Percentiles rank a stretch among this genome's conserved stretches.
Conservation (phyloP, 2,888 invertebrate species). For the Ecdyonurus torrentis region DNA sequence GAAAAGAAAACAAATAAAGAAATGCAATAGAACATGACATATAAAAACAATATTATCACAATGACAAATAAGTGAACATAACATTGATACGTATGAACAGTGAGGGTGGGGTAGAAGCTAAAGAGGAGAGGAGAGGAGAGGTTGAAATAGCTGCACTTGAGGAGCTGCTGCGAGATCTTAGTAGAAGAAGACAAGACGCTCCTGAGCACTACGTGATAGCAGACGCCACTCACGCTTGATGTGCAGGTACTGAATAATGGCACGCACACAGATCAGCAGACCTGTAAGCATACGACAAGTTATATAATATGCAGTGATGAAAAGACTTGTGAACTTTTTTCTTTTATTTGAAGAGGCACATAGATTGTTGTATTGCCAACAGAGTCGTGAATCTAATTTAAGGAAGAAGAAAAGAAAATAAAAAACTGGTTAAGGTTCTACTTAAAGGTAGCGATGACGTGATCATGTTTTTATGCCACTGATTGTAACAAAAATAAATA, state of each 20-base stretch:
- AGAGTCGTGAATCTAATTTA: too few relatives aligned
- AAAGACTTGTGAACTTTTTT: too few relatives aligned
- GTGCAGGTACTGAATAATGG: slow-evolving; percentile 73
- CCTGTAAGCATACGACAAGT: slow-evolving; percentile 33
- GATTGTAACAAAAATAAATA: too few relatives aligned
- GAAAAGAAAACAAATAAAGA: neutral
- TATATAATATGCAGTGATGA: neutral
- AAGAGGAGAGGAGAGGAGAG: neutral
- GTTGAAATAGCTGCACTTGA: neutral
- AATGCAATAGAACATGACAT: neutral
- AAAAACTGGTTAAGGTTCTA: too few relatives aligned
- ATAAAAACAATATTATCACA: neutral
- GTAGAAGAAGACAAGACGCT: slow-evolving; percentile 75
- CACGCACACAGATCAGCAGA: slow-evolving; percentile 70
- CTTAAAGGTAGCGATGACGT: too few relatives aligned
- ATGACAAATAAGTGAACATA: neutral
- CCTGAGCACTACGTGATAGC: slow-evolving; percentile 70
- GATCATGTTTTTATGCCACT: too few relatives aligned
- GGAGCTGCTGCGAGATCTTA: slow-evolving; percentile 25
- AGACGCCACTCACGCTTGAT: slow-evolving; percentile 80
- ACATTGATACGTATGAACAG: too few relatives aligned
- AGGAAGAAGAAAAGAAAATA: too few relatives aligned
- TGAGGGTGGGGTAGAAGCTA: neutral
- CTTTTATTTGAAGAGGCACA: too few relatives aligned
- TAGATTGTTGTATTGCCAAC: too few relatives aligned